Percentiles rank a stretch among this genome's conserved stretches.
Conservation (phyloP, 2,797 vertebrate species). For the Crax fasciolata region DNA sequence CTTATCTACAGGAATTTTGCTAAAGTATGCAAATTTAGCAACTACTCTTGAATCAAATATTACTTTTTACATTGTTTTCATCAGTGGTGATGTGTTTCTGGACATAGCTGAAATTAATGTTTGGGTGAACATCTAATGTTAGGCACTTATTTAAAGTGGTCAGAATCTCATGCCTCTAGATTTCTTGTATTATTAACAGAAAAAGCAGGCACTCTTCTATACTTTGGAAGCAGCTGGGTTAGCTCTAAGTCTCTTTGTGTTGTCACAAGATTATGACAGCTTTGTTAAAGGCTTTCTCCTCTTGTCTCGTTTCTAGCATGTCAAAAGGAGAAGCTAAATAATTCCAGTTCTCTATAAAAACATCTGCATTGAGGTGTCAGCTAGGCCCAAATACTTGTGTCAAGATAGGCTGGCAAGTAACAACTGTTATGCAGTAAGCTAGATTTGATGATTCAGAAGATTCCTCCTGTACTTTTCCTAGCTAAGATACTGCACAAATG, state of each 20-base stretch:
- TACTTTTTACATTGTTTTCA: background rate
- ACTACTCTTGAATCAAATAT: background rate
- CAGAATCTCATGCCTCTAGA: background rate
- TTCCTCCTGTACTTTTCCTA: constrained; percentile 2
- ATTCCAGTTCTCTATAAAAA: background rate
- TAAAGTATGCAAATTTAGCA: background rate
- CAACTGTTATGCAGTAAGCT: background rate
- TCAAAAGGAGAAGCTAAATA: background rate
- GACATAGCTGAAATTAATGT: background rate
- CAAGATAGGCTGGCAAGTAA: constrained; percentile 6
- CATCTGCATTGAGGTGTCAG: background rate
- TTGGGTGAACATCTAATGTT: background rate
- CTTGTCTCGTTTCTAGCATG: background rate
- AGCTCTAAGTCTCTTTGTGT: background rate
- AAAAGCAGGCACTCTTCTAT: background rate
- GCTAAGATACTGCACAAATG: background rate
- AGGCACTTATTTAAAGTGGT: background rate
- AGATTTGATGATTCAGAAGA: background rate
- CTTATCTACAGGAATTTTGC: background rate
- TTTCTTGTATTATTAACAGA: background rate
- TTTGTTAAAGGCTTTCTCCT: constrained; percentile 40
- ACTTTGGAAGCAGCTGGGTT: background rate
- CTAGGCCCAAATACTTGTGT: constrained; percentile 6
- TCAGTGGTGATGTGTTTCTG: background rate
- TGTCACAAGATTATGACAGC: constrained; percentile 30